A percentile compares a stretch with the other conserved stretches of the same genome.
Conservation (phyloP, 2,888 invertebrate genomes). For the Campopleginae sp. region DNA sequence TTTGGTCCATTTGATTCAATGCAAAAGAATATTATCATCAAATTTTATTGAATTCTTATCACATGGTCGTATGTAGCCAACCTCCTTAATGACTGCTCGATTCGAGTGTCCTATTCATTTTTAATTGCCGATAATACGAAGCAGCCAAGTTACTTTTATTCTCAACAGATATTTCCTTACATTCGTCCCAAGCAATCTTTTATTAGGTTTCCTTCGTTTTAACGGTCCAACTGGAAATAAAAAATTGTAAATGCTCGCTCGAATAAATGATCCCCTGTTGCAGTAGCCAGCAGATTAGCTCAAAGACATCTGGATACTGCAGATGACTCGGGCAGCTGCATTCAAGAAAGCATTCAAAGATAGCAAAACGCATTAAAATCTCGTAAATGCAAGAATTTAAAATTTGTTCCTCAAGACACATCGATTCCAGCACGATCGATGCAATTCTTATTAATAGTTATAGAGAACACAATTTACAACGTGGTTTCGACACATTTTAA, state of each 20-base stretch:
- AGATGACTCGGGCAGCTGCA: constrained; percentile 1
- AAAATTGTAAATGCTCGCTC: constrained; percentile 1
- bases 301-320: constrained; percentile 14
- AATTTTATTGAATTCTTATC: too few relatives aligned
- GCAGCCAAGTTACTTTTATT: not conserved
- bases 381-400: constrained; percentile 6
- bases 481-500: not conserved
- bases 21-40: too few relatives aligned
- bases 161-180: not conserved
- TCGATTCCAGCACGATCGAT: not conserved
- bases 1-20: too few relatives aligned
- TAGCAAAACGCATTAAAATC: not conserved
- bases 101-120: not conserved
- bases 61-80: too few relatives aligned
- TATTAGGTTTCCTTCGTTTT: not conserved
- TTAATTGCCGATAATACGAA: not conserved
- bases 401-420: not conserved
- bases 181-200: not conserved
- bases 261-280: constrained; percentile 13
- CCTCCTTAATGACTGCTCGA: not conserved
- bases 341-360: constrained; percentile 18
- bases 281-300: constrained; percentile 20
- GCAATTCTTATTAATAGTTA: not conserved
- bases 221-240: constrained; percentile 1
- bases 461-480: not conserved